Conservation (phyloP, 2,888 invertebrate species). For the Holacanthella duospinosa region DNA sequence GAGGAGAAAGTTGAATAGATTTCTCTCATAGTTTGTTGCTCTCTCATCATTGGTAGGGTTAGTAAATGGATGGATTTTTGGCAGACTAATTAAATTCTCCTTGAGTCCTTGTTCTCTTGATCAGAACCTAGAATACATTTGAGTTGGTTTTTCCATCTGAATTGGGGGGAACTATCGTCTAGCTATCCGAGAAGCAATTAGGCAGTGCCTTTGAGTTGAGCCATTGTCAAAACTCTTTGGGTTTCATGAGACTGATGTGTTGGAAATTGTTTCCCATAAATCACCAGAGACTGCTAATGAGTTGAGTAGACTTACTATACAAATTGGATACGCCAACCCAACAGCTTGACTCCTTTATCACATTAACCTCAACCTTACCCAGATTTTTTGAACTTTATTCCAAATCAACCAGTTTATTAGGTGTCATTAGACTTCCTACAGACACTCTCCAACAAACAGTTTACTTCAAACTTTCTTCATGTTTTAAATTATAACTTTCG, state of each 20-base stretch:
- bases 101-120: background rate
- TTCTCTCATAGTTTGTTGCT: background rate
- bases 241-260: background rate
- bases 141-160: background rate
- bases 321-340: background rate
- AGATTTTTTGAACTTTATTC: background rate
- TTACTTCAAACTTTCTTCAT: too few species aligned
- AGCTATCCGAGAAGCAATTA: background rate
- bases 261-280: slow-evolving; percentile 5
- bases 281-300: background rate
- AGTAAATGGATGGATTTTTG: background rate
- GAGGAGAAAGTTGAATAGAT: background rate
- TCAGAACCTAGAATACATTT: background rate
- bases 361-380: background rate
- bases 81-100: slow-evolving; percentile 1
- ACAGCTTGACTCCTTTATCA: background rate
- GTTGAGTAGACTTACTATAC: background rate
- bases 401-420: background rate
- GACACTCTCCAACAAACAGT: too few species aligned
- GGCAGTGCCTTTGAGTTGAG: too few species aligned
- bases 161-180: background rate
- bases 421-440: background rate
- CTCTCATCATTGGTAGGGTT: background rate
- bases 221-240: slow-evolving; percentile 2
- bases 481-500: too few species aligned